A percentile compares a stretch with the other conserved stretches of the same genome.
Evolutionary conservation across 2,113 vertebrate genomes (phyloP).

Genomic region (Phodopus roborovskii): DNA sequence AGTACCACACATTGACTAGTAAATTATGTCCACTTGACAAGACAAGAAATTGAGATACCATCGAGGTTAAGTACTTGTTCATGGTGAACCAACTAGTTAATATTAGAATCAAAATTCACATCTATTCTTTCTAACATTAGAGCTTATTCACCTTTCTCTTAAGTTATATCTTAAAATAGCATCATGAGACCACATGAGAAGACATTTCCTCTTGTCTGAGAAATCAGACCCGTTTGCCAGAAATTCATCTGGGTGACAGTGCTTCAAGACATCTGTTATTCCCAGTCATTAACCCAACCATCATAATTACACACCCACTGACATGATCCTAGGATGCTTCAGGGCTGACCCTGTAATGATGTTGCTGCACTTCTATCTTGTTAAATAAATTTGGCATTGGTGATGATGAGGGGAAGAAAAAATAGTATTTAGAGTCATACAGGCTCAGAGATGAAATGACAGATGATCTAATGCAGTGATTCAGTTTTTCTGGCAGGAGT

Average conservation of each 20-base stretch:
- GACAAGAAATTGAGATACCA: constrained; percentile 8
- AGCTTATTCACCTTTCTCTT: not conserved
- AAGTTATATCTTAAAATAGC: not conserved
- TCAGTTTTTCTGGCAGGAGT: constrained; percentile 47
- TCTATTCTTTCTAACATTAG: not conserved
- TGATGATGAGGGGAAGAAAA: constrained; percentile 44
- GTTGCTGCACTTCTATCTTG: constrained; percentile 55
- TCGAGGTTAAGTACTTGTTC: not conserved
- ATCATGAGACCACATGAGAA: not conserved
- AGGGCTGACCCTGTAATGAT: constrained; percentile 20
- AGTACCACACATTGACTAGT: not conserved
- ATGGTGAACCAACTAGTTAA: not conserved
- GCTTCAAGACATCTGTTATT: constrained; percentile 59
- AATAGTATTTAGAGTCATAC: constrained; percentile 59
- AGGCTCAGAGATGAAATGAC: constrained; percentile 70
- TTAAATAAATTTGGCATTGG: constrained; percentile 58
- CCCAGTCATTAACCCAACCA: constrained; percentile 53
- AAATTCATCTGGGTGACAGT: constrained; percentile 43
- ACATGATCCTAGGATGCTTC: constrained; percentile 35
- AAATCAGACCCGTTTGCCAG: not conserved
- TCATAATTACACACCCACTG: constrained; percentile 60
- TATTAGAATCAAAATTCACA: not conserved
- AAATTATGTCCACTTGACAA: constrained; percentile 14
- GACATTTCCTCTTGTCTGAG: constrained; percentile 8
- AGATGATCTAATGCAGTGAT: constrained; percentile 61